Evolutionary conservation across 1,140 invertebrate species (phyloP).

Genomic region (Listronotus bonariensis): DNA sequence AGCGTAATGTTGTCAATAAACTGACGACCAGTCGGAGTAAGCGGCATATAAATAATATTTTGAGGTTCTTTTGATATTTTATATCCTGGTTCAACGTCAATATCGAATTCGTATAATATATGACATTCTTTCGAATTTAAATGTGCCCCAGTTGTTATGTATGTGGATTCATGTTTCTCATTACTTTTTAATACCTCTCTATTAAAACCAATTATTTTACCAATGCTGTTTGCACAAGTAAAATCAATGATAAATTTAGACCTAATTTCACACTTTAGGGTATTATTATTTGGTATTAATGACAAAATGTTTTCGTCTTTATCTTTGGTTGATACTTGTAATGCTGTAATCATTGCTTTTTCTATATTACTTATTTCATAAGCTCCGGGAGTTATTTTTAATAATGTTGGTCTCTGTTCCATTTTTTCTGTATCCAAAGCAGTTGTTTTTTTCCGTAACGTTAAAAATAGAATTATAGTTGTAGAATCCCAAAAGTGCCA

Average conservation of each 20-base stretch:
- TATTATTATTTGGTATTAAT: constrained; percentile 22
- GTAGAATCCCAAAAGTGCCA: constrained; percentile 25
- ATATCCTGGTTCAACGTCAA: constrained; percentile 27
- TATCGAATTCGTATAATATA: constrained; percentile 24
- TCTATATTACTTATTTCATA: constrained; percentile 20
- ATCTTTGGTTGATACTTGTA: not conserved
- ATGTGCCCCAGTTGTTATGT: constrained; percentile 24
- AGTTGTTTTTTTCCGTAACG: constrained; percentile 23
- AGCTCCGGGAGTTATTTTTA: constrained; percentile 11
- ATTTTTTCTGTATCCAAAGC: constrained; percentile 2
- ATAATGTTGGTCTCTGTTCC: not conserved
- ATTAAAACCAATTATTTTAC: constrained; percentile 11
- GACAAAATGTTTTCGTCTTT: not conserved
- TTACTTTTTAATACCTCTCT: constrained; percentile 7
- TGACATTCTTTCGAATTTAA: constrained; percentile 19
- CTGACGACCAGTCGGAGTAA: constrained; percentile 15
- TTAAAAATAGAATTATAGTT: constrained; percentile 27
- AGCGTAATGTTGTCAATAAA: constrained; percentile 24
- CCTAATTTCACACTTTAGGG: constrained; percentile 21
- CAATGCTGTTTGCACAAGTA: constrained; percentile 2
- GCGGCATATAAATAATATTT: constrained; percentile 30
- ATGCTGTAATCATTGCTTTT: constrained; percentile 1
- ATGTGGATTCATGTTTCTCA: constrained; percentile 20
- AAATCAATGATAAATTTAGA: constrained; percentile 22
- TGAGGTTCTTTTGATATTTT: constrained; percentile 19